phyloP scores from a whole-genome alignment of 2,888 invertebrate genomes.

The Habroteleia sp. region DNA sequence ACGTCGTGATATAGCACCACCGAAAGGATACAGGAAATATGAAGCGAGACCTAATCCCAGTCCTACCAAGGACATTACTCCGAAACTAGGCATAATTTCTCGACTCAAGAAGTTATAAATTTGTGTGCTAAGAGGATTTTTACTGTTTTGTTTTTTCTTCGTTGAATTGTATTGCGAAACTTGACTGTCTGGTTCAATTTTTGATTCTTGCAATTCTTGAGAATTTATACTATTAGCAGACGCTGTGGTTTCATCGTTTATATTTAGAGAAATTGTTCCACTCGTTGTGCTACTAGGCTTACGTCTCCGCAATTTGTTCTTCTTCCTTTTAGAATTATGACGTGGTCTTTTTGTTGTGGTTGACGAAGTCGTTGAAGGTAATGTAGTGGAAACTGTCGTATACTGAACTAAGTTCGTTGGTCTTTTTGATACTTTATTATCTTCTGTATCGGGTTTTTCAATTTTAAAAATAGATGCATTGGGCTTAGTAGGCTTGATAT shows the following conservation, averaged over 20 bases:
- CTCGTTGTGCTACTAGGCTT: conserved; percentile 81
- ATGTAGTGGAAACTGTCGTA: neutral
- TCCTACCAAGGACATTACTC: conserved; percentile 87
- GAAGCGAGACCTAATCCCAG: conserved; percentile 89
- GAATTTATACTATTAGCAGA: conserved; percentile 43
- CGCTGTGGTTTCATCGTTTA: conserved; percentile 30
- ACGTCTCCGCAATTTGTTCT: conserved; percentile 83
- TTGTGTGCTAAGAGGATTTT: conserved; percentile 86
- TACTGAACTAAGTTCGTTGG: conserved; percentile 2
- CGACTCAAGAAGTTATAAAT: conserved; percentile 89
- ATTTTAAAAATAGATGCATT: conserved; percentile 72
- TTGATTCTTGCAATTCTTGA: conserved; percentile 77
- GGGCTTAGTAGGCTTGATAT: conserved; percentile 71
- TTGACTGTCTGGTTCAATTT: conserved; percentile 78
- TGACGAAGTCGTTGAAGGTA: neutral
- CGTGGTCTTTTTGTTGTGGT: conserved; percentile 75
- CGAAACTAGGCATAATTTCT: conserved; percentile 91
- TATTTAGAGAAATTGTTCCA: conserved; percentile 48
- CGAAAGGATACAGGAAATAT: conserved; percentile 89
- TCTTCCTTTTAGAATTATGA: conserved; percentile 82
- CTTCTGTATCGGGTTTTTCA: conserved; percentile 69
- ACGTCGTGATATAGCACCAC: conserved; percentile 84
- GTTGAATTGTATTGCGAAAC: conserved; percentile 76
- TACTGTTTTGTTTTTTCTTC: conserved; percentile 83
- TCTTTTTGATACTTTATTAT: conserved; percentile 70